phyloP scores from a whole-genome alignment of 1,140 invertebrate genomes.

The Dendrolimus punctatus region DNA sequence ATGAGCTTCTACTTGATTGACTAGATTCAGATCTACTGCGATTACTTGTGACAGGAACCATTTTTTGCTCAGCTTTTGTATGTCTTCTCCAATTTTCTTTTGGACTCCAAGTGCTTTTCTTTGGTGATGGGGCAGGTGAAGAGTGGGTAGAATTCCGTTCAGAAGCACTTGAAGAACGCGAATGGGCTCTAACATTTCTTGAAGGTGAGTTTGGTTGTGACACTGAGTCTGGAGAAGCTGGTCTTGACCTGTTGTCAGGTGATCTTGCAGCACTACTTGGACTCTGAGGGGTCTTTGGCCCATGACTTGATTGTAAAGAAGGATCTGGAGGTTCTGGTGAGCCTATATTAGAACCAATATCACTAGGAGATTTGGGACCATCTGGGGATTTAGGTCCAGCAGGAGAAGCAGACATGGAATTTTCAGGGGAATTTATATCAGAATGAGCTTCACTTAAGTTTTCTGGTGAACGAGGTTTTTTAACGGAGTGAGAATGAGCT shows the following conservation, averaged over 20 bases:
- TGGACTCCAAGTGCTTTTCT: conserved; percentile 57
- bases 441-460: conserved; percentile 56
- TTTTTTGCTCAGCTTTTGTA: conserved; percentile 63
- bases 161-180: conserved; percentile 37
- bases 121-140: conserved; percentile 35
- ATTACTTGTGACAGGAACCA: conserved; percentile 34
- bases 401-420: conserved; percentile 48
- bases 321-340: conserved; percentile 32
- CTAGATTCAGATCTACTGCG: conserved; percentile 60
- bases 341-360: conserved; percentile 41
- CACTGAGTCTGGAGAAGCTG: conserved; percentile 40
- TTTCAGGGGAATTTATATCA: conserved; percentile 62
- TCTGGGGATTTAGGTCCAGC: conserved; percentile 46
- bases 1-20: conserved; percentile 62
- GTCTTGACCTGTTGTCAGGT: conserved; percentile 34
- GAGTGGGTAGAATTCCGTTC: conserved; percentile 37
- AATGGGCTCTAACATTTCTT: conserved; percentile 19
- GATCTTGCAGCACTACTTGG: conserved; percentile 42
- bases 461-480: conserved; percentile 37
- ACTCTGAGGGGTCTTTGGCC: conserved; percentile 45
- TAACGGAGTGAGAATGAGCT: conserved; percentile 20
- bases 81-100: conserved; percentile 59
- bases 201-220: conserved; percentile 32
- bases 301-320: conserved; percentile 23
- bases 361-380: conserved; percentile 50